Evolutionary conservation across 2,888 invertebrate species (phyloP).

Genomic region (Acleris literana): DNA sequence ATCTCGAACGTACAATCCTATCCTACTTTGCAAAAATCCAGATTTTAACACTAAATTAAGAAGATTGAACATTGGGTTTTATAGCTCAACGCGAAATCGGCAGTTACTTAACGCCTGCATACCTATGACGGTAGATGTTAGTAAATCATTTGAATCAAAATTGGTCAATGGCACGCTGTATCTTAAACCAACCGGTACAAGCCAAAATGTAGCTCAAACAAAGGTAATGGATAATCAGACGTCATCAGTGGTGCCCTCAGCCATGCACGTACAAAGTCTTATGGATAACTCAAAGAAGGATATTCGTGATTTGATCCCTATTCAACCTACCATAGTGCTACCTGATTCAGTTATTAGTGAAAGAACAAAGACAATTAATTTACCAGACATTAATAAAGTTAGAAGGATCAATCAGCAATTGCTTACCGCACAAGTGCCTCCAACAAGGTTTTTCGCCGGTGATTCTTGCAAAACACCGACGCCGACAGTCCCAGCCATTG

Average conservation of each 20-base stretch:
- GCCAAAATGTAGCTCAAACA: conserved; percentile 31
- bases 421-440: conserved; percentile 66
- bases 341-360: conserved; percentile 42
- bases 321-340: neutral
- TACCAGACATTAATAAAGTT: conserved; percentile 64
- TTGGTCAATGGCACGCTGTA: conserved; percentile 61
- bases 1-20: conserved; percentile 62
- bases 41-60: conserved; percentile 74
- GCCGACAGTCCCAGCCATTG: neutral
- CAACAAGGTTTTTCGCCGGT: conserved; percentile 49
- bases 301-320: conserved; percentile 35
- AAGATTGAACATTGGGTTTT: conserved; percentile 64
- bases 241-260: conserved; percentile 53
- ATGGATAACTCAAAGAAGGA: conserved; percentile 48
- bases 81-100: conserved; percentile 61
- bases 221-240: conserved; percentile 38
- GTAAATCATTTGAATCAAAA: conserved; percentile 67
- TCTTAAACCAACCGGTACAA: conserved; percentile 46
- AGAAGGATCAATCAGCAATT: conserved; percentile 65
- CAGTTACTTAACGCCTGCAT: conserved; percentile 60
- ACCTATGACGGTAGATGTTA: conserved; percentile 69
- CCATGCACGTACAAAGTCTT: conserved; percentile 58
- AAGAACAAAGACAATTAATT: conserved; percentile 60
- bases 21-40: conserved; percentile 73
- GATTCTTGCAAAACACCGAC: conserved; percentile 2